phyloP scores from a whole-genome alignment of 2,797 vertebrate genomes.

The Gadopsis marmoratus region DNA sequence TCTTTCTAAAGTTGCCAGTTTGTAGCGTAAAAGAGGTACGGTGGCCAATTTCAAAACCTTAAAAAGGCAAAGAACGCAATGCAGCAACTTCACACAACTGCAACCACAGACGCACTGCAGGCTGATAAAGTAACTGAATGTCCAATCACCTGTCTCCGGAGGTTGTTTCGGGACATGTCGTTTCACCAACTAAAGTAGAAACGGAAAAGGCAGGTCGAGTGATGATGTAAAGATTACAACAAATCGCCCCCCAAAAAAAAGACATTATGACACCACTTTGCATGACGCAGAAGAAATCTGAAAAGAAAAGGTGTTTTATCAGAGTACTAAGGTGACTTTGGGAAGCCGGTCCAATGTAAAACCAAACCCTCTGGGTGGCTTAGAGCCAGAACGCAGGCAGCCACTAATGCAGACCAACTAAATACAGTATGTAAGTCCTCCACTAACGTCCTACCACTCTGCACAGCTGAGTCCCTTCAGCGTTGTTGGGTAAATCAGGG shows the following conservation, averaged over 20 bases:
- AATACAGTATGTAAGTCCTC: not conserved
- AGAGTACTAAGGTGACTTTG: not conserved
- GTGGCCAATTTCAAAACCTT: not conserved
- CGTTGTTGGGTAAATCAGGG: not conserved
- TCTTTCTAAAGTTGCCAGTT: not conserved
- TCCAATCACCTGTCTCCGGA: not conserved
- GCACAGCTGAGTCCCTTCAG: not conserved
- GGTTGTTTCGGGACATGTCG: not conserved
- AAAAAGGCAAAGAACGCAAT: not conserved
- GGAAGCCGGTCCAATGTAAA: not conserved
- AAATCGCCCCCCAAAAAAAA: not conserved
- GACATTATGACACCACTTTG: not conserved
- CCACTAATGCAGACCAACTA: not conserved
- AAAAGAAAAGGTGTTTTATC: too few species aligned
- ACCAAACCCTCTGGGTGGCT: not conserved
- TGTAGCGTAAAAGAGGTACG: not conserved
- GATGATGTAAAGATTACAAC: too few species aligned
- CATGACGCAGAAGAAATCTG: not conserved
- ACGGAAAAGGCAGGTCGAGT: too few species aligned
- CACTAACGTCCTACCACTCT: not conserved
- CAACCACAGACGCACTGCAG: not conserved
- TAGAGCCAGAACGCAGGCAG: not conserved
- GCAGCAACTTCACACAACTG: too few species aligned
- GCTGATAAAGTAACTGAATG: not conserved
- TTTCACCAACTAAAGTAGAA: not conserved